Evolutionary conservation across 1,140 invertebrate species (phyloP).

Genomic region (Panulirus ornatus): DNA sequence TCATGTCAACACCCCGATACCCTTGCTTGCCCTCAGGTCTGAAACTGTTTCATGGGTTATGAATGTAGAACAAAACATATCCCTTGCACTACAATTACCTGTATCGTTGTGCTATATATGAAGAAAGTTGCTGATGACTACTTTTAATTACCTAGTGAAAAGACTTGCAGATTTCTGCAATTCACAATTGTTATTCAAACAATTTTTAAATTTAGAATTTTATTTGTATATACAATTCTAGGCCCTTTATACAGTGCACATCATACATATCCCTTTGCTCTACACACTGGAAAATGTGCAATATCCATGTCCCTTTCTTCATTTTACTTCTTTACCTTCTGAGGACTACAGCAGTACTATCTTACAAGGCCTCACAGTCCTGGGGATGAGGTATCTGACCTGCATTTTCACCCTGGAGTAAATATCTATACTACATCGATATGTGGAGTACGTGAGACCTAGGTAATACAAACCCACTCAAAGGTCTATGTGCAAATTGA

Average conservation of each 20-base stretch:
- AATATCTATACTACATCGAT: constrained; percentile 58
- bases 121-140: too few relatives aligned
- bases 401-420: constrained; percentile 37
- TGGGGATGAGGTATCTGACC: constrained; percentile 43
- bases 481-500: background rate
- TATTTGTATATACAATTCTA: constrained; percentile 71
- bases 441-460: constrained; percentile 58
- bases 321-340: constrained; percentile 35
- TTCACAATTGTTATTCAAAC: constrained; percentile 29
- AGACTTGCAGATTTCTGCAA: too few relatives aligned
- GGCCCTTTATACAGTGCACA: constrained; percentile 72
- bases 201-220: constrained; percentile 49
- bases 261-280: constrained; percentile 49
- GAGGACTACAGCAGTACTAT: constrained; percentile 55
- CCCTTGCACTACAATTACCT: too few relatives aligned
- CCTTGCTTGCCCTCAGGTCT: too few relatives aligned
- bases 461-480: constrained; percentile 12
- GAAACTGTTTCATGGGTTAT: too few relatives aligned
- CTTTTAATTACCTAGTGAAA: too few relatives aligned
- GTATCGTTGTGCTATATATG: too few relatives aligned
- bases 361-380: constrained; percentile 62
- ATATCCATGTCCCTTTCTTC: constrained; percentile 27
- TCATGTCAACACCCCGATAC: too few relatives aligned
- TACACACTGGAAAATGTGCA: constrained; percentile 36
- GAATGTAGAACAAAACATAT: too few relatives aligned